Percentiles rank a stretch among this genome's conserved stretches.
Conservation (phyloP, 1,140 invertebrate genomes). For the Lasaia peninsularis region DNA sequence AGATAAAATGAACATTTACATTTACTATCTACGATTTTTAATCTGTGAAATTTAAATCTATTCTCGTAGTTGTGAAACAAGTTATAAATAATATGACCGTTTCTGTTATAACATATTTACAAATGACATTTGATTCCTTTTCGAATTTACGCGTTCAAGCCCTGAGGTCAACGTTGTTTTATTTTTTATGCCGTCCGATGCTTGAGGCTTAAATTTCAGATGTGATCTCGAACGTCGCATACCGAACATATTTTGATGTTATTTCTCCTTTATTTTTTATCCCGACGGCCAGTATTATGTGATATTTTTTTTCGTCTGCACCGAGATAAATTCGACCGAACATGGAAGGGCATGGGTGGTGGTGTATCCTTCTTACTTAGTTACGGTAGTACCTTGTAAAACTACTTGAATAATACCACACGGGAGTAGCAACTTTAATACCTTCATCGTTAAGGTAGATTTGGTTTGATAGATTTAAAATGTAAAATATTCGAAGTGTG, state of each 20-base stretch:
- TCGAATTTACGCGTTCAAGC: slow-evolving; percentile 61
- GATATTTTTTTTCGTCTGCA: slow-evolving; percentile 34
- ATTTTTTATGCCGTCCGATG: slow-evolving; percentile 45
- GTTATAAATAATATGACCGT: slow-evolving; percentile 3
- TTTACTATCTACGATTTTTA: not conserved
- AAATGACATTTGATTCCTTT: slow-evolving; percentile 66
- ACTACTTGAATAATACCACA: slow-evolving; percentile 1
- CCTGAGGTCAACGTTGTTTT: slow-evolving; percentile 45
- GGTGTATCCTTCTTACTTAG: slow-evolving; percentile 15
- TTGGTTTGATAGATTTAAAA: slow-evolving; percentile 12
- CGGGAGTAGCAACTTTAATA: not conserved
- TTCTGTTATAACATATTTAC: slow-evolving; percentile 17
- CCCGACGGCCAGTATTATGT: slow-evolving; percentile 37
- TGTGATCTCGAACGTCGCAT: slow-evolving; percentile 69
- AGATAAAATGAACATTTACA: not conserved
- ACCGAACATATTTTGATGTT: slow-evolving; percentile 69
- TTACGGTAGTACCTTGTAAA: slow-evolving; percentile 11
- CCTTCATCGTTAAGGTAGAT: slow-evolving; percentile 20
- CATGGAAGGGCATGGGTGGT: slow-evolving; percentile 33
- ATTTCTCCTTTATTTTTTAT: slow-evolving; percentile 53
- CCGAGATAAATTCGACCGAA: slow-evolving; percentile 32
- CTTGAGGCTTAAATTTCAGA: slow-evolving; percentile 69
- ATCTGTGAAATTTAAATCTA: slow-evolving; percentile 5
- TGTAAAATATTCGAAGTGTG: slow-evolving; percentile 13
- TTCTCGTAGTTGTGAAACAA: slow-evolving; percentile 2